phyloP scores from a whole-genome alignment of 1,140 invertebrate genomes.

The Calliphora vicina region DNA sequence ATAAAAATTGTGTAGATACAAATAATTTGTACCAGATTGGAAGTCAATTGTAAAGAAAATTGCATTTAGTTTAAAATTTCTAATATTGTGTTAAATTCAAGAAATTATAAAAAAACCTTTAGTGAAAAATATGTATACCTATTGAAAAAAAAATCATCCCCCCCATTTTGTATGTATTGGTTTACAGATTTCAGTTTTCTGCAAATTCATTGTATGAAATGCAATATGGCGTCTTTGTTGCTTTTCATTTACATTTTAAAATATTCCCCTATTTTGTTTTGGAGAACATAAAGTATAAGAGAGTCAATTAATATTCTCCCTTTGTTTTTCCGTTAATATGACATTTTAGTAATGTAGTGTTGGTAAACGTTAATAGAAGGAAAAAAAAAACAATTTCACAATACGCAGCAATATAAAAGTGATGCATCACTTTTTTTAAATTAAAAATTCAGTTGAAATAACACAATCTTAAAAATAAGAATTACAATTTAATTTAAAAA shows the following conservation, averaged over 20 bases:
- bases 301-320: background rate
- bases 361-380: background rate
- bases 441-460: too few species aligned
- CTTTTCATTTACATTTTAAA: background rate
- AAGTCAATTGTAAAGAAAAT: too few species aligned
- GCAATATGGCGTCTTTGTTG: background rate
- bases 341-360: background rate
- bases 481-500: too few species aligned
- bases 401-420: background rate
- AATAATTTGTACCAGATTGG: too few species aligned
- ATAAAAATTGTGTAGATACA: too few species aligned
- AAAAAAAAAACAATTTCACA: background rate
- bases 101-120: too few species aligned
- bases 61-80: too few species aligned
- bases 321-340: background rate
- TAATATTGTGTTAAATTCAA: too few species aligned
- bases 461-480: too few species aligned
- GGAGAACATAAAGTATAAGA: background rate
- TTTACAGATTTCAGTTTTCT: background rate
- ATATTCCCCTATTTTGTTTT: background rate
- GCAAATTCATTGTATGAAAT: background rate
- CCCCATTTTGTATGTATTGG: background rate
- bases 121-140: too few species aligned
- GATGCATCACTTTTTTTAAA: too few species aligned
- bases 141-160: too few species aligned